A percentile compares a stretch with the other conserved stretches of the same genome.
These are phyloP conservation scores for Drosophila testacea DNA, from an alignment of 2,888 invertebrate genomes.

Conservation along the genomic window DNA sequence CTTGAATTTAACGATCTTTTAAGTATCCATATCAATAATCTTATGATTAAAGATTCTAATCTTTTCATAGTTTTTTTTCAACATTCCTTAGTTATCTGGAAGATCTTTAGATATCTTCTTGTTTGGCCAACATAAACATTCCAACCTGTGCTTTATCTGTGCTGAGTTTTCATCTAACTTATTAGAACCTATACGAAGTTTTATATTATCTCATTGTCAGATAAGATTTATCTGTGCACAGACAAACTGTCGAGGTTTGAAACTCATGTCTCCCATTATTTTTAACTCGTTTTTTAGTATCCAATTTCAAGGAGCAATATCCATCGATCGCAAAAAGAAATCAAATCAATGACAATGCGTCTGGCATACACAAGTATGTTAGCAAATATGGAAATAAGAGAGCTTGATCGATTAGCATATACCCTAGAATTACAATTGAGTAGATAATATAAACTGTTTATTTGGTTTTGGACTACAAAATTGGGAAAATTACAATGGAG, in stretches of 20 bases:
- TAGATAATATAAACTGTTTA: too few species aligned
- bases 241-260: neutral
- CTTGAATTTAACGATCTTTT: conserved; percentile 17
- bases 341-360: conserved; percentile 15
- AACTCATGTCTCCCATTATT: conserved; percentile 8
- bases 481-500: neutral
- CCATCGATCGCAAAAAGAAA: conserved; percentile 1
- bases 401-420: neutral
- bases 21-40: conserved; percentile 2
- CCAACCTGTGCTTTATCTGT: neutral
- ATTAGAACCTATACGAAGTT: neutral
- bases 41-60: neutral
- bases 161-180: neutral
- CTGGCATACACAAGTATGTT: conserved; percentile 18
- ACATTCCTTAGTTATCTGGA: conserved; percentile 19
- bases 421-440: neutral
- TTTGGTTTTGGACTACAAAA: too few species aligned
- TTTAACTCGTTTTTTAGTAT: conserved; percentile 4
- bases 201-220: neutral
- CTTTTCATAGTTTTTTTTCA: neutral
- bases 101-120: neutral
- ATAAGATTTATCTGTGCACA: conserved; percentile 4
- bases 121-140: conserved; percentile 11
- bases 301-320: conserved; percentile 15
- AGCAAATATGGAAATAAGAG: neutral